Evolutionary conservation across 1,140 invertebrate genomes (phyloP).

Genomic region (Drosophila kikkawai): DNA sequence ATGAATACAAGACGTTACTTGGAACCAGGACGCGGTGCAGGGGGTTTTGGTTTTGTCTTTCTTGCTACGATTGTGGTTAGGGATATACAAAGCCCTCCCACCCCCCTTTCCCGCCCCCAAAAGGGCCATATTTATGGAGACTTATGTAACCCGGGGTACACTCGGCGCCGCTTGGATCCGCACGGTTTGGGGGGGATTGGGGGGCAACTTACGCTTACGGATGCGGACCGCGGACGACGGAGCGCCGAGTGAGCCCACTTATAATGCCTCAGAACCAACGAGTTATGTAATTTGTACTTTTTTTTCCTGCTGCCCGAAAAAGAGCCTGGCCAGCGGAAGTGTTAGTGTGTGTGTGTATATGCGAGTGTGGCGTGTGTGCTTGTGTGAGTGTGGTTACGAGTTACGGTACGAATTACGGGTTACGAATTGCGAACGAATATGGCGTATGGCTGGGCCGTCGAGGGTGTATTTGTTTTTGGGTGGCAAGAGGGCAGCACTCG

Average conservation of each 20-base stretch:
- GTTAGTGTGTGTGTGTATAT: conserved; percentile 44
- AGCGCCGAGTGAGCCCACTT: conserved; percentile 51
- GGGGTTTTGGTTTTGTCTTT: conserved; percentile 61
- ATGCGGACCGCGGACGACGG: conserved; percentile 18
- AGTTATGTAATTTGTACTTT: conserved; percentile 75
- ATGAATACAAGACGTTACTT: conserved; percentile 84
- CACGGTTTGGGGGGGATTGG: not conserved
- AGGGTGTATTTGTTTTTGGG: conserved; percentile 21
- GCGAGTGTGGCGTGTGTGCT: conserved; percentile 7
- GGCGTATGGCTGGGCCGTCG: conserved; percentile 8
- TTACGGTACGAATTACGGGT: conserved; percentile 59
- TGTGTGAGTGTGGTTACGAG: conserved; percentile 60
- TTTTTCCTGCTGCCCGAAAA: conserved; percentile 55
- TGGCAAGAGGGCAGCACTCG: conserved; percentile 49
- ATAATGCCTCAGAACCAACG: conserved; percentile 44
- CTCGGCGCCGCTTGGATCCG: conserved; percentile 11
- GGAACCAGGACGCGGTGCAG: conserved; percentile 74
- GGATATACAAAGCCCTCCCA: conserved; percentile 22
- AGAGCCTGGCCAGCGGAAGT: conserved; percentile 62
- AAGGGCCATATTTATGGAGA: conserved; percentile 18
- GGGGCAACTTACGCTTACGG: conserved; percentile 41
- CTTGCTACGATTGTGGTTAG: conserved; percentile 67
- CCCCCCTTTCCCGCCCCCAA: not conserved
- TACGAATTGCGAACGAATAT: conserved; percentile 7
- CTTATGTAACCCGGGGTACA: conserved; percentile 35